These are phyloP conservation scores for Potorous gilbertii DNA, from an alignment of 2,797 vertebrate species.

Conservation along the genomic window DNA sequence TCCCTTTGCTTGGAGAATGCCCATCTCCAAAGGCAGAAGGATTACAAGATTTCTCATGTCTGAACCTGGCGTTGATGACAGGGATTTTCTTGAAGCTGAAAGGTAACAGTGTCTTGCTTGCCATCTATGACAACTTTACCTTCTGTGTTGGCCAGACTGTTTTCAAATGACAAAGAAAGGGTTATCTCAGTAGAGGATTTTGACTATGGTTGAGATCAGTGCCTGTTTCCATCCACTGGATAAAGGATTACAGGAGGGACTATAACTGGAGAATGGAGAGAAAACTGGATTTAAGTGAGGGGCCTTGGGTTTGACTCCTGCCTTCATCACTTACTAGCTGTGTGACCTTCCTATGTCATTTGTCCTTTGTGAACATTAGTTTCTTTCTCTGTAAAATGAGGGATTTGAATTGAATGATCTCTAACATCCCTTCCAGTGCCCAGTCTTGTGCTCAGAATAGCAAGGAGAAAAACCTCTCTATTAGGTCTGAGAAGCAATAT, in stretches of 20 bases:
- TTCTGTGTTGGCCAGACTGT: background rate
- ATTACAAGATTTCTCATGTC: background rate
- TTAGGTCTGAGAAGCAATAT: background rate
- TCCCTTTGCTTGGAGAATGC: background rate
- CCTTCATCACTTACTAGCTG: background rate
- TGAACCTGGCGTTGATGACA: background rate
- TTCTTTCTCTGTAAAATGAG: slow-evolving; percentile 43
- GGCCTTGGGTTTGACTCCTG: background rate
- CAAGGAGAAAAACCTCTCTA: background rate
- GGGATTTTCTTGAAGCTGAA: background rate
- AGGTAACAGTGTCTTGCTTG: background rate
- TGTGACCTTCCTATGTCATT: background rate
- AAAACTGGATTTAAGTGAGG: background rate
- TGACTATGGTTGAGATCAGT: background rate
- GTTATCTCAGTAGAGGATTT: background rate
- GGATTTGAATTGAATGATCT: background rate
- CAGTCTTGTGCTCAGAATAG: background rate
- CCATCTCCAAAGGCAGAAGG: background rate
- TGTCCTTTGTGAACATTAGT: slow-evolving; percentile 30
- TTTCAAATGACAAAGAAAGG: background rate
- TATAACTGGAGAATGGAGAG: background rate
- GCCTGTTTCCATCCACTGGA: background rate
- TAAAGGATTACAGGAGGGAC: background rate
- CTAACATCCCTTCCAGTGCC: background rate
- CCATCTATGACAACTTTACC: background rate